These are phyloP conservation scores for Tragelaphus strepsiceros DNA, from an alignment of 2,113 vertebrate species.

Conservation along the genomic window DNA sequence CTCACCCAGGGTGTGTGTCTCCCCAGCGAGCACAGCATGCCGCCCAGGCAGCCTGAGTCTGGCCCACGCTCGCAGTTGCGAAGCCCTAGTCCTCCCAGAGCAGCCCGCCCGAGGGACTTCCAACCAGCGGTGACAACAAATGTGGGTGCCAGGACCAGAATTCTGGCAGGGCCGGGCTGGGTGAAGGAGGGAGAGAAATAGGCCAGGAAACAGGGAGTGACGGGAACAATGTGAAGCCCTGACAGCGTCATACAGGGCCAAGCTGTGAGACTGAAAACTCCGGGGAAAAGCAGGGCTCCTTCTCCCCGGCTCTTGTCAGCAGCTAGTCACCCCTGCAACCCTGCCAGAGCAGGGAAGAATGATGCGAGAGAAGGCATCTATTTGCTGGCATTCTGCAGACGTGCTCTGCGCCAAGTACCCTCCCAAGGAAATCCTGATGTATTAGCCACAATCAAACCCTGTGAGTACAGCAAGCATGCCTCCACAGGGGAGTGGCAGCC, in stretches of 20 bases:
- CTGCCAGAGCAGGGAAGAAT: constrained; percentile 18
- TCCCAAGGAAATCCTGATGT: constrained; percentile 80
- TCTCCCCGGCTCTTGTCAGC: constrained; percentile 1
- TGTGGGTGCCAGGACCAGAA: not conserved
- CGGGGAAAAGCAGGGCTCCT: not conserved
- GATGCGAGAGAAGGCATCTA: not conserved
- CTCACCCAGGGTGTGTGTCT: accelerated
- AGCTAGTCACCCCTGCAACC: not conserved
- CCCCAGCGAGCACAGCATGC: not conserved
- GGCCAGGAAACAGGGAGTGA: not conserved
- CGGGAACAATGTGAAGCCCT: not conserved
- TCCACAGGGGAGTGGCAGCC: constrained; percentile 66
- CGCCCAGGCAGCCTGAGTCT: not conserved
- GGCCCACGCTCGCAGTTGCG: accelerated
- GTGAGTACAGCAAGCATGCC: constrained; percentile 71
- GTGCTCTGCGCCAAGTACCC: constrained; percentile 75
- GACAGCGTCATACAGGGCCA: not conserved
- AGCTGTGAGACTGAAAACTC: not conserved
- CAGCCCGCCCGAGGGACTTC: not conserved
- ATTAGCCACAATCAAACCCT: constrained; percentile 77
- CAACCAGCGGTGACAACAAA: not conserved
- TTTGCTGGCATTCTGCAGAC: constrained; percentile 45
- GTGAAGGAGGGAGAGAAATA: not conserved
- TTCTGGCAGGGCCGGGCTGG: not conserved
- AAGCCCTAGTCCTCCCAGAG: not conserved